These are phyloP conservation scores for Rhagologus leucostigma DNA, from an alignment of 2,113 vertebrate genomes.

Conservation along the genomic window DNA sequence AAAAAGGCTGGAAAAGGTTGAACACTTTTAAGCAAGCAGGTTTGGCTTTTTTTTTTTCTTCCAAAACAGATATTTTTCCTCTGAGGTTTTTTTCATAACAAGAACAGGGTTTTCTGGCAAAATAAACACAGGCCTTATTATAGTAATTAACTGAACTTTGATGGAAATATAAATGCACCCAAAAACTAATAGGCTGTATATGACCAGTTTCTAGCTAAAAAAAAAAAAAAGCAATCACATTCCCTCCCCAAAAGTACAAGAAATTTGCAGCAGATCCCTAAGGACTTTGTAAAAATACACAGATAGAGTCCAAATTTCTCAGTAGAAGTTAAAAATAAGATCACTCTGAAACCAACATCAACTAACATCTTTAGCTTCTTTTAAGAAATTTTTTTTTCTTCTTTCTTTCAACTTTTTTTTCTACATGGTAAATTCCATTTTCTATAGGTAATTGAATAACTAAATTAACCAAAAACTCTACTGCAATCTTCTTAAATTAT, in stretches of 20 bases:
- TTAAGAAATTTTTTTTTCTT: neutral
- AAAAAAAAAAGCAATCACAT: neutral
- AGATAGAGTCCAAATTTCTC: neutral
- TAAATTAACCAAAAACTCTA: neutral
- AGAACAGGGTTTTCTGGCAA: neutral
- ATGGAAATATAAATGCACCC: neutral
- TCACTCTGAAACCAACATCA: neutral
- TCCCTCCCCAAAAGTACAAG: neutral
- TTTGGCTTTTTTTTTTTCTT: neutral
- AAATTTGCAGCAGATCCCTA: neutral
- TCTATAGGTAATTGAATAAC: neutral
- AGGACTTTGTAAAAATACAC: neutral
- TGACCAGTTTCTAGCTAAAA: neutral
- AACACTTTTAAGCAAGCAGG: neutral
- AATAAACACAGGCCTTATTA: neutral
- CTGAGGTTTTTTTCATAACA: neutral
- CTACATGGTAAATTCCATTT: neutral
- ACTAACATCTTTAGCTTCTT: neutral
- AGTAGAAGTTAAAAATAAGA: conserved; percentile 24
- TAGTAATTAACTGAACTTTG: neutral
- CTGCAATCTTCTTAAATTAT: conserved; percentile 30
- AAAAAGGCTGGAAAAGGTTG: neutral
- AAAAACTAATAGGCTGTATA: neutral
- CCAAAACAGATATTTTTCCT: neutral
- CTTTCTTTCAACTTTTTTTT: neutral